Percentiles rank a stretch among this genome's conserved stretches.
These are phyloP conservation scores for Notothenia coriiceps DNA, from an alignment of 2,113 vertebrate genomes.

Conservation along the genomic window DNA sequence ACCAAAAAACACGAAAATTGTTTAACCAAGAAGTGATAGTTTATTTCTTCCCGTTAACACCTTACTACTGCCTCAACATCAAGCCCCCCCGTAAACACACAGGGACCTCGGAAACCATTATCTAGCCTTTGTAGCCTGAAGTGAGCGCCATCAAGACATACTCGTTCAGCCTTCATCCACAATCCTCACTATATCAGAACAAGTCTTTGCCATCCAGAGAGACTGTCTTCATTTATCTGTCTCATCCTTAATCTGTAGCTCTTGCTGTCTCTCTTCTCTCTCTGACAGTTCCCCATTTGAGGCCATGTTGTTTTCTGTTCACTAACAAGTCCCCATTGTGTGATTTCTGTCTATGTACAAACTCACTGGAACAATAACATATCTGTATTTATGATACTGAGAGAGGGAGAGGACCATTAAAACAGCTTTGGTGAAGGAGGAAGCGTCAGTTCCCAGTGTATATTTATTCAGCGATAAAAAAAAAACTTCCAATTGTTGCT, in stretches of 20 bases:
- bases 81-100: constrained; percentile 21
- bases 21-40: constrained; percentile 33
- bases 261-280: constrained; percentile 18
- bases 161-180: constrained; percentile 21
- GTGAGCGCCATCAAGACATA: constrained; percentile 24
- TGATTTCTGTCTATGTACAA: constrained; percentile 60
- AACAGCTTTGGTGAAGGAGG: constrained; percentile 42
- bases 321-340: constrained; percentile 78
- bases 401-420: constrained; percentile 32
- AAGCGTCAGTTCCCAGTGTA: constrained; percentile 25
- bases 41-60: constrained; percentile 48
- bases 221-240: constrained; percentile 55
- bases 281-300: constrained; percentile 48
- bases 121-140: constrained; percentile 28
- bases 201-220: constrained; percentile 48
- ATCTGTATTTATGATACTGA: constrained; percentile 54
- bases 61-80: constrained; percentile 36
- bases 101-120: constrained; percentile 59
- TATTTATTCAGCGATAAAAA: constrained; percentile 37
- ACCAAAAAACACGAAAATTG: constrained; percentile 17
- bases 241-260: constrained; percentile 31
- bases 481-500: constrained; percentile 1
- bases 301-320: constrained; percentile 54
- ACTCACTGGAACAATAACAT: constrained; percentile 56
- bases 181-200: constrained; percentile 42